Evolutionary conservation across 2,888 invertebrate genomes (phyloP), one percentile per base, ranked within the genome.

Genomic region (Cephus rjabovi): DNA sequence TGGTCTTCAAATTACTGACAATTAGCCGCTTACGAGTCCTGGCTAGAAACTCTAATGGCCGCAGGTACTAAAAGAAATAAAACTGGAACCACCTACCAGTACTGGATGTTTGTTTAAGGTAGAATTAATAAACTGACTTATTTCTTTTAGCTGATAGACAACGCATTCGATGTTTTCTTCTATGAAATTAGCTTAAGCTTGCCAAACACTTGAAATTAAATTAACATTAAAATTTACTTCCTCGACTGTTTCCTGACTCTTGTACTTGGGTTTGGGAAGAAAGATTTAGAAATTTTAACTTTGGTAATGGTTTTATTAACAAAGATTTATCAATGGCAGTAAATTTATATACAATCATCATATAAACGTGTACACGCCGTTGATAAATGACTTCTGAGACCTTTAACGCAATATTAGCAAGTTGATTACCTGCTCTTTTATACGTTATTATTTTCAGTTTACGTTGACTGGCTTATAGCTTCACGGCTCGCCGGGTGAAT

Each of bases 261-360:
- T 23, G 1, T 9, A 56, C 23, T 56, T 23, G 56, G 56, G 0
- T 23, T 56, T 56, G 56, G 56, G 56, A 56, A 56, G 9, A 56
- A 23, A 23, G 23, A 56, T 56, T 23, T 23, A 6, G 23, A 56
- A 2, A 23, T 23, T 23, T 56, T 56, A 56, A 56, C 56, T 56
- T 56, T 56, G 23, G 56, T 56, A 56, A 56, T 56, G 56, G 2
- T 56, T 33, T 71, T 71, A 71, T 71, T 33, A 71, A 71, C 30
- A 71, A 71, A 71, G 15, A 71, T 34, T 71, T 15, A 71, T 15
- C 71, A 71, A 71, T 71, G 33, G 4, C 40, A 40, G 40, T 40
- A 37, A 23, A 75, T n/a, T 71, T 76, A 34, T 71, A 71, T 76
- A 70, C 30, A 12, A 76, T 69, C 9, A n/a, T 23, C 23, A n/a